Evolutionary conservation across 2,888 invertebrate genomes (phyloP).

Genomic region (Drymonia ruficornis): DNA sequence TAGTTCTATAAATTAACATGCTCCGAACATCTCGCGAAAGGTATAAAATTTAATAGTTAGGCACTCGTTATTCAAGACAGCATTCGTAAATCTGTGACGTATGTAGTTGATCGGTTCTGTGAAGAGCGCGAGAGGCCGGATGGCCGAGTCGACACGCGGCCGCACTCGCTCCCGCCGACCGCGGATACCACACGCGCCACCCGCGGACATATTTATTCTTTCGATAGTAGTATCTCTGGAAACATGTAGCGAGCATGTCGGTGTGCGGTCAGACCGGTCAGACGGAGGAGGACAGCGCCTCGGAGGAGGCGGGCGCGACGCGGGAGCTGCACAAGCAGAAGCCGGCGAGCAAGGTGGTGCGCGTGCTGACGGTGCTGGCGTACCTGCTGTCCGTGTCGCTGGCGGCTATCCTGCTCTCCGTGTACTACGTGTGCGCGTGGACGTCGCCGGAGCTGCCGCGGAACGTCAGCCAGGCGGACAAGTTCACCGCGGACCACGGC

Average conservation of each 20-base stretch:
- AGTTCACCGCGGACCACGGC: constrained; percentile 37
- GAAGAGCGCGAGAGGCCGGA: constrained; percentile 31
- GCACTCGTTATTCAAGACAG: constrained; percentile 22
- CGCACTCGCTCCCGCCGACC: constrained; percentile 55
- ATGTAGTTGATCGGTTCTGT: constrained; percentile 69
- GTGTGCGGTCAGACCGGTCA: constrained; percentile 57
- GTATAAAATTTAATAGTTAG: constrained; percentile 53
- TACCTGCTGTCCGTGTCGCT: constrained; percentile 94
- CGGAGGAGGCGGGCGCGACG: constrained; percentile 58
- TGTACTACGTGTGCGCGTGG: constrained; percentile 94
- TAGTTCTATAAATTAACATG: neutral
- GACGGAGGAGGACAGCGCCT: constrained; percentile 61
- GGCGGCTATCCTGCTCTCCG: constrained; percentile 91
- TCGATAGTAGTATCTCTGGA: constrained; percentile 29
- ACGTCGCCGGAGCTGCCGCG: constrained; percentile 86
- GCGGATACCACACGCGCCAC: constrained; percentile 63
- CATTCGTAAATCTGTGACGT: constrained; percentile 72
- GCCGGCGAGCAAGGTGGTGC: constrained; percentile 72
- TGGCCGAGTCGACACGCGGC: constrained; percentile 27
- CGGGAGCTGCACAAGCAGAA: constrained; percentile 73
- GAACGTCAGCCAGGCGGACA: constrained; percentile 44
- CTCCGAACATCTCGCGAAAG: constrained; percentile 16
- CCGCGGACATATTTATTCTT: constrained; percentile 42
- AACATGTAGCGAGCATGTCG: constrained; percentile 68
- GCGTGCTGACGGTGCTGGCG: constrained; percentile 91